These are phyloP conservation scores for Zonotrichia albicollis DNA, from an alignment of 2,797 vertebrate species.

Conservation along the genomic window DNA sequence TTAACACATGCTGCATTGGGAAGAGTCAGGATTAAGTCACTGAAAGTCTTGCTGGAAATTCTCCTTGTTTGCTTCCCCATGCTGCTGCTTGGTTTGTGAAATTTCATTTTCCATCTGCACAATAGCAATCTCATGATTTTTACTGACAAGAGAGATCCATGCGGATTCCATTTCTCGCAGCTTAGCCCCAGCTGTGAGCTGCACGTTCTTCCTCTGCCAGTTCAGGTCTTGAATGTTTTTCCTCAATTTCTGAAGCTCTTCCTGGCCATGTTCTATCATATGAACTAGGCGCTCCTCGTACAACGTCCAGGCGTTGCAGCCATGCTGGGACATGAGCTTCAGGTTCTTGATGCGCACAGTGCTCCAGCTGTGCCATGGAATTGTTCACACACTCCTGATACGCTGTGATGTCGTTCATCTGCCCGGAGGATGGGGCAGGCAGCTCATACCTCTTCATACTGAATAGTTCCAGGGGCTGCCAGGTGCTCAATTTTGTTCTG, in stretches of 20 bases:
- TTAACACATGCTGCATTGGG: not conserved
- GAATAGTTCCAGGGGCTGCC: not conserved
- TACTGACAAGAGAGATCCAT: not conserved
- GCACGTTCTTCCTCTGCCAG: not conserved
- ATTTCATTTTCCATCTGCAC: not conserved
- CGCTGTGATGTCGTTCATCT: not conserved
- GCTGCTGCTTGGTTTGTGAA: not conserved
- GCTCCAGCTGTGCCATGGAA: not conserved
- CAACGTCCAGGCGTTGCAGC: not conserved
- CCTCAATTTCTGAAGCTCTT: not conserved
- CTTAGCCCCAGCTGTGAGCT: not conserved
- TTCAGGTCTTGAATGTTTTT: not conserved
- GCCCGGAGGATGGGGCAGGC: accelerated
- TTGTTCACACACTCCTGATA: not conserved
- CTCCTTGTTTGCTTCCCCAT: not conserved
- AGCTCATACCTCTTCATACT: not conserved
- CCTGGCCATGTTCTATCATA: not conserved
- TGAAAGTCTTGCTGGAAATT: not conserved
- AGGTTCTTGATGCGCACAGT: not conserved
- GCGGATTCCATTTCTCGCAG: accelerated
- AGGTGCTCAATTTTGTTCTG: accelerated
- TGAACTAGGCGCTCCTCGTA: not conserved
- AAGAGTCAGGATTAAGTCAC: not conserved
- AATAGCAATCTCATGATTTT: not conserved
- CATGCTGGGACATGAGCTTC: not conserved